Evolutionary conservation across 2,113 vertebrate genomes (phyloP).

Genomic region (Ranitomeya imitator): DNA sequence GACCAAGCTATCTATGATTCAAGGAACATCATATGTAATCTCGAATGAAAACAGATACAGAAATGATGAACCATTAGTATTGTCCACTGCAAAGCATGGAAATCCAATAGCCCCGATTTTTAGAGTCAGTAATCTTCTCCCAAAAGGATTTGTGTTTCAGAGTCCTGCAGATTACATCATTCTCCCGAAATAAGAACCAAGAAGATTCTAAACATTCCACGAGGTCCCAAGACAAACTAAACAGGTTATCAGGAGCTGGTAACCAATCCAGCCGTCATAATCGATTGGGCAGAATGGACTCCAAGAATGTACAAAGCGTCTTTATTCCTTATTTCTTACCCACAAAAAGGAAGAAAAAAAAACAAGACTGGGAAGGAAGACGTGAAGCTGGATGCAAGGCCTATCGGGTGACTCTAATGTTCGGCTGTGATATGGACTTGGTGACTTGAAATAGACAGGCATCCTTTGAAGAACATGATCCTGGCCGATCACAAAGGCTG

Average conservation of each 20-base stretch:
- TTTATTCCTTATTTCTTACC: slow-evolving; percentile 62
- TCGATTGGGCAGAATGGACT: slow-evolving; percentile 64
- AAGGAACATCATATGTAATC: not conserved
- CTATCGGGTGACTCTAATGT: slow-evolving; percentile 74
- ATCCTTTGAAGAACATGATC: slow-evolving; percentile 72
- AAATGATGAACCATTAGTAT: slow-evolving; percentile 35
- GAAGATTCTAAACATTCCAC: slow-evolving; percentile 51
- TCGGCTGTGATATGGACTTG: slow-evolving; percentile 68
- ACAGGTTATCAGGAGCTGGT: slow-evolving; percentile 65
- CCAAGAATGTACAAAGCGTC: slow-evolving; percentile 67
- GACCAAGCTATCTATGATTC: not conserved
- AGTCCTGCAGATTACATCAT: slow-evolving; percentile 62
- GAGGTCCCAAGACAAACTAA: slow-evolving; percentile 53
- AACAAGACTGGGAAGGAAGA: slow-evolving; percentile 61
- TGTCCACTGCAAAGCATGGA: slow-evolving; percentile 17
- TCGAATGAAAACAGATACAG: slow-evolving; percentile 1
- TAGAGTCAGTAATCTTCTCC: slow-evolving; percentile 48
- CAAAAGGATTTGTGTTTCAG: slow-evolving; percentile 50
- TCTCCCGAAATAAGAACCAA: slow-evolving; percentile 48
- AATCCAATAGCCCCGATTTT: slow-evolving; percentile 14
- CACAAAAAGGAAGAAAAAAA: slow-evolving; percentile 53
- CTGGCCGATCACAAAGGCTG: slow-evolving; percentile 66
- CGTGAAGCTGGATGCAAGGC: slow-evolving; percentile 65
- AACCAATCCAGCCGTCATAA: slow-evolving; percentile 66
- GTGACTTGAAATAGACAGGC: slow-evolving; percentile 65